Evolutionary conservation across 2,113 vertebrate species (phyloP).

Genomic region (Camelus dromedarius): DNA sequence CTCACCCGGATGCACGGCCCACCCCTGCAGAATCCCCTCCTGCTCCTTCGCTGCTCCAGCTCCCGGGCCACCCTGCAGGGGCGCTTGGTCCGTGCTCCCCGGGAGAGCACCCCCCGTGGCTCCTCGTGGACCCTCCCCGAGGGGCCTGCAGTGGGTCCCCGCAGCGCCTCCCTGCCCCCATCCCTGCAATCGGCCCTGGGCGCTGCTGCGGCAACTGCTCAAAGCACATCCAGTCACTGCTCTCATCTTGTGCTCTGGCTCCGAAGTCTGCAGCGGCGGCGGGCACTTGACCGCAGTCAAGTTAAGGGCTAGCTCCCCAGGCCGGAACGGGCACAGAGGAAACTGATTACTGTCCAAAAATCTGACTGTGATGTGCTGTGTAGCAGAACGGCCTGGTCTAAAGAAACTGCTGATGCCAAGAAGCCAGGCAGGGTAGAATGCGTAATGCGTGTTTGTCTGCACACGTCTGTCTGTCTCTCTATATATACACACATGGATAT

Average conservation of each 20-base stretch:
- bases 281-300: neutral
- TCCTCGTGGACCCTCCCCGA: neutral
- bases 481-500: neutral
- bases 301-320: neutral
- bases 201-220: neutral
- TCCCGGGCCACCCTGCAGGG: too few relatives aligned
- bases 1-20: neutral
- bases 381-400: neutral
- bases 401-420: neutral
- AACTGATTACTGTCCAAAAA: neutral
- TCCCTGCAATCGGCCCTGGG: too few relatives aligned
- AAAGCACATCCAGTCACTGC: neutral
- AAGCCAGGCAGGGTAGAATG: neutral
- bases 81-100: neutral
- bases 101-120: too few relatives aligned
- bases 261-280: neutral
- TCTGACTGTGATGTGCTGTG: neutral
- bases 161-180: too few relatives aligned
- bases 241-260: neutral
- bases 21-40: too few relatives aligned
- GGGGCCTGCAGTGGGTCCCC: too few relatives aligned
- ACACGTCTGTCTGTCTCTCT: neutral
- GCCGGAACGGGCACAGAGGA: neutral
- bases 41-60: neutral
- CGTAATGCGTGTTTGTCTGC: accelerated